Percentiles rank a stretch among this genome's conserved stretches.
phyloP scores from a whole-genome alignment of 2,888 invertebrate genomes.

The Metacarcinus magister region DNA sequence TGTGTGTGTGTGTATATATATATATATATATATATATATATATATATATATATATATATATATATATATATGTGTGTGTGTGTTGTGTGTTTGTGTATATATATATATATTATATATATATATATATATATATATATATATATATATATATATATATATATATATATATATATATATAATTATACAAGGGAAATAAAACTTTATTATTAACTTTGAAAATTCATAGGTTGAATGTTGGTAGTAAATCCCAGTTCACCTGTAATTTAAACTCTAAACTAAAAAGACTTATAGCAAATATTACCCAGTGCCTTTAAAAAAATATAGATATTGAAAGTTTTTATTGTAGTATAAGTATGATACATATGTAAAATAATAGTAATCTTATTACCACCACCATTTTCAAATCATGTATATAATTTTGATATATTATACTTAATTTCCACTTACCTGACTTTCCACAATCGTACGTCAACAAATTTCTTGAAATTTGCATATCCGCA shows the following conservation, averaged over 20 bases:
- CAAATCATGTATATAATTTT: too few relatives aligned
- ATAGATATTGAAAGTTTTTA: background rate
- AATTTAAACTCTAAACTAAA: too few relatives aligned
- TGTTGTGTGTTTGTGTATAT: too few relatives aligned
- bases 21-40: constrained; percentile 47
- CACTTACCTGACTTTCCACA: too few relatives aligned
- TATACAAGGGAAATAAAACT: background rate
- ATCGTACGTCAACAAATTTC: too few relatives aligned
- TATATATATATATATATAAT: background rate
- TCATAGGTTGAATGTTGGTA: too few relatives aligned
- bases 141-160: background rate
- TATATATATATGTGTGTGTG: background rate
- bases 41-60: constrained; percentile 57
- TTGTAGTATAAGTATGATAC: background rate
- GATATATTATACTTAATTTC: too few relatives aligned
- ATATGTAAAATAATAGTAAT: too few relatives aligned
- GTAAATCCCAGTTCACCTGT: too few relatives aligned
- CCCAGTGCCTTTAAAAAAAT: background rate
- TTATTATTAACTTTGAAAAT: background rate
- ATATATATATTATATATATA: constrained; percentile 51
- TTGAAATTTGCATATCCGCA: too few relatives aligned
- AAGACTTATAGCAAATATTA: background rate
- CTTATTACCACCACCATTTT: too few relatives aligned
- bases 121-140: constrained; percentile 13
- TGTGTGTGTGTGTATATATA: background rate